Percentiles rank a stretch among this genome's conserved stretches.
Conservation (phyloP, 2,113 vertebrate species). For the Loxodonta africana region DNA sequence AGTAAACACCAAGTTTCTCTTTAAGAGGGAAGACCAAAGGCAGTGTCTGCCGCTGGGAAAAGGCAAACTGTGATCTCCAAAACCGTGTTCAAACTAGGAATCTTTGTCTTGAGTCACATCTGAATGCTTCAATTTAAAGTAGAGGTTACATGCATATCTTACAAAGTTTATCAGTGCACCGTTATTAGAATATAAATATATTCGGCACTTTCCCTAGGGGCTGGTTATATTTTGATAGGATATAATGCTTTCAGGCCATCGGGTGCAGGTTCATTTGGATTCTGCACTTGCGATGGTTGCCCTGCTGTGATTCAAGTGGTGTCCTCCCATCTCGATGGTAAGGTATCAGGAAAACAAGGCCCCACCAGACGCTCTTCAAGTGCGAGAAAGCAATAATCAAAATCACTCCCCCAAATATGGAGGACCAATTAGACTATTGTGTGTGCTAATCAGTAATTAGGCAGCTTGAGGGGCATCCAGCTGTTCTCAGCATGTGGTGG, state of each 20-base stretch:
- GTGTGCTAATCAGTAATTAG: constrained; percentile 16
- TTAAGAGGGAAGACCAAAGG: not conserved
- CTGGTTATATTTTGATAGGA: not conserved
- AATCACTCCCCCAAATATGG: not conserved
- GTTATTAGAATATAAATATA: not conserved
- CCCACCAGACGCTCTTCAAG: not conserved
- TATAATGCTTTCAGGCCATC: not conserved
- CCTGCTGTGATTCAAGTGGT: not conserved
- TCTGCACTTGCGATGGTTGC: fast-evolving
- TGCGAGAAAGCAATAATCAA: constrained; percentile 41
- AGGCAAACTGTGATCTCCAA: not conserved
- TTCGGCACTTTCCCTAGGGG: not conserved
- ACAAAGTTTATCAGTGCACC: too few species aligned
- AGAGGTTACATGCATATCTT: not conserved
- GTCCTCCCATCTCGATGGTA: not conserved
- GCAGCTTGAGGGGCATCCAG: not conserved
- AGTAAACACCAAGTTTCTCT: not conserved
- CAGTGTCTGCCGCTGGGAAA: not conserved
- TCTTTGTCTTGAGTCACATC: not conserved
- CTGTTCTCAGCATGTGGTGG: constrained; percentile 6
- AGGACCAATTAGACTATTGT: not conserved
- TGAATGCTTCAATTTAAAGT: not conserved
- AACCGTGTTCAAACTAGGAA: not conserved
- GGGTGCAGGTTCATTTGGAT: fast-evolving
- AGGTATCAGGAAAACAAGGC: not conserved